Base-by-base conservation (phyloP, 2,888 invertebrate genomes). In the Metopia argyrocephala region DNA sequence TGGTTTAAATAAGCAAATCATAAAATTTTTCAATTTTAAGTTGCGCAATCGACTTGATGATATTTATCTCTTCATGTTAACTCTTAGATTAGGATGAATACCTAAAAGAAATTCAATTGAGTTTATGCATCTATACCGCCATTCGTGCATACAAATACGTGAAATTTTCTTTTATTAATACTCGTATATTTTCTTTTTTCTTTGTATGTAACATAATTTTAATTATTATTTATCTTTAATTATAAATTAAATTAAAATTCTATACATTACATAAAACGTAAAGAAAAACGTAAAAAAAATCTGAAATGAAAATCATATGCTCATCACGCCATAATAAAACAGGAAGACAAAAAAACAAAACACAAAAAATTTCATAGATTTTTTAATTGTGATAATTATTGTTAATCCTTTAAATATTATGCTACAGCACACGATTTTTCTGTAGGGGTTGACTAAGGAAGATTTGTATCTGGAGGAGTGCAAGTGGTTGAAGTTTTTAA, bases 221-320 rank as follows among this genome's bases (percentile, higher is more conserved):
- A 80, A 45, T 64, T 62, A 71, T 76, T 80, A 80, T 80, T 80
- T 80, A 73, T 80, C 76, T 80, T 80, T 80, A 80, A 80, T 80
- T 80, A 80, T 71, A 73, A 76, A 76, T 76, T 76, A 69, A 80
- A 80, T 80, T 80, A 73, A 76, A 76, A 68, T 71, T 79, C 65
- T 65, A 65, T 74, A 45, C 71, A 57, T 62, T 28, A 21, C 18
- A 71, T 5, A 59, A 20, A 50, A 54, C 28, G 46, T 48, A 52
- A 52, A 61, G 50, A 71, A 61, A 66, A 71, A 78, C 61, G 56
- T 71, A 73, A 28, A 48, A 56, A 48, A 56, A 68, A 46, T 23
- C 6, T 27, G 23, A n/a, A 74, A 21, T 23, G 15, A 50, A 59
- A 31, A 75, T 59, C 27, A 50, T 9, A 56, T 15, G 25, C 28